Evolutionary conservation across 1,140 invertebrate genomes (phyloP).

Genomic region (Meteorus sp.): DNA sequence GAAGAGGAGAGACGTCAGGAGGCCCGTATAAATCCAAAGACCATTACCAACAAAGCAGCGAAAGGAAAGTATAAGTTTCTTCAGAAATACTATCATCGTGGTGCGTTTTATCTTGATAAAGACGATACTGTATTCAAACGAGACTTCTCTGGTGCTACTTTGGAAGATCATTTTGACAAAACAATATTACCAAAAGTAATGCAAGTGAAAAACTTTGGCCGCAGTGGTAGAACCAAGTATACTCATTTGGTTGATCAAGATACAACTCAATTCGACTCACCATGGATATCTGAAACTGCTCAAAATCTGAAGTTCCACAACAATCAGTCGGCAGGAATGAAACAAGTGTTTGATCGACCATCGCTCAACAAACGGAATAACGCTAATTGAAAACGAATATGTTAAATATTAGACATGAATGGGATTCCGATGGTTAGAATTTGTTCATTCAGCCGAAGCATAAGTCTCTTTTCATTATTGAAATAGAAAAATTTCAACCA

Average conservation of each 20-base stretch:
- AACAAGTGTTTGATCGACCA: slow-evolving; percentile 90
- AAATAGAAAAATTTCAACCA: too few species aligned
- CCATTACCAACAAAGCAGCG: slow-evolving; percentile 89
- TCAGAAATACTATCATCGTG: slow-evolving; percentile 99
- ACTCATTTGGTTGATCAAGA: slow-evolving; percentile 99
- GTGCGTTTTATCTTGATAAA: slow-evolving; percentile 96
- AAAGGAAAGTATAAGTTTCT: slow-evolving; percentile 99
- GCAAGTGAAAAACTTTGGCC: slow-evolving; percentile 99
- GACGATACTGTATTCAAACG: slow-evolving; percentile 93
- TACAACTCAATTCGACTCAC: slow-evolving; percentile 96
- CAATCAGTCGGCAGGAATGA: slow-evolving; percentile 92
- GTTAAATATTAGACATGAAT: too few species aligned
- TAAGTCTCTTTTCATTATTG: too few species aligned
- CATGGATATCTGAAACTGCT: slow-evolving; percentile 90
- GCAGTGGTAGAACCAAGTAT: slow-evolving; percentile 97
- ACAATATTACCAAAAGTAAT: slow-evolving; percentile 98
- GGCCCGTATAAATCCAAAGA: slow-evolving; percentile 88
- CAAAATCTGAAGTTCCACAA: slow-evolving; percentile 90
- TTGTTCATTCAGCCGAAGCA: too few species aligned
- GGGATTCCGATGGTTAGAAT: too few species aligned
- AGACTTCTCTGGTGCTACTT: slow-evolving; percentile 94
- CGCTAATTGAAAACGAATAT: slow-evolving; percentile 44
- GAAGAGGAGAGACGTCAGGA: slow-evolving; percentile 94
- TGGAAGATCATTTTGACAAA: slow-evolving; percentile 99
- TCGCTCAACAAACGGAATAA: slow-evolving; percentile 71